Evolutionary conservation across 1,140 invertebrate genomes (phyloP), one percentile per base, ranked within the genome.

Genomic region (Zophobas atratus): DNA sequence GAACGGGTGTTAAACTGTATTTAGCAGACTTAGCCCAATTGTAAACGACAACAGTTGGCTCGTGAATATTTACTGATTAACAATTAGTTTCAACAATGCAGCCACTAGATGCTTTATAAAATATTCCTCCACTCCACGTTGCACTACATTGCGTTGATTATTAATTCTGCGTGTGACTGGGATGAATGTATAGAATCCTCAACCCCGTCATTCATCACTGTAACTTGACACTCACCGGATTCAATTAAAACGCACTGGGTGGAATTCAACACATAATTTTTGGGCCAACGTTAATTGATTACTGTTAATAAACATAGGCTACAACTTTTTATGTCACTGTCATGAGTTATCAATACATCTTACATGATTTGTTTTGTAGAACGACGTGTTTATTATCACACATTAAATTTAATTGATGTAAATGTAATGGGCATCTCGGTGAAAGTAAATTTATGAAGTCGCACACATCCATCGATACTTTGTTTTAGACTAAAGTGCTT

Each of bases 11-110:
- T 67, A 67, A 67, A 20, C 38, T 67, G 60, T 67, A 36, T 67
- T 67, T 67, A 67, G 60, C 35, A 67, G 60, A 67, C 39, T 43
- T 67, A 67, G 38, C 60, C 60, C 33, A n/a, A 67, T 67, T 67
- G 60, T 67, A 43, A 67, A 36, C 43, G 39, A 38, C 60, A 67
- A 67, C 60, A 67, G 60, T 67, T 36, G 60, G 60, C 33, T 67
- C 60, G 60, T 67, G 60, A 67, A 67, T 67, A 67, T 67, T 67
- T 67, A 67, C 60, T 67, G 60, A 67, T 67, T 67, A 67, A 67
- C 60, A 67, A 67, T 67, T 67, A 67, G 60, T 67, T 67, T 39
- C 60, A 67, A 67, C 60, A 67, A 67, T 67, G 60, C 60, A 67
- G 49, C 6, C 6, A 67, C 38, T 67, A 41, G 60, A 2, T 43